These are phyloP conservation scores for Berghia stephanieae DNA, from an alignment of 1,140 invertebrate genomes.

Conservation along the genomic window DNA sequence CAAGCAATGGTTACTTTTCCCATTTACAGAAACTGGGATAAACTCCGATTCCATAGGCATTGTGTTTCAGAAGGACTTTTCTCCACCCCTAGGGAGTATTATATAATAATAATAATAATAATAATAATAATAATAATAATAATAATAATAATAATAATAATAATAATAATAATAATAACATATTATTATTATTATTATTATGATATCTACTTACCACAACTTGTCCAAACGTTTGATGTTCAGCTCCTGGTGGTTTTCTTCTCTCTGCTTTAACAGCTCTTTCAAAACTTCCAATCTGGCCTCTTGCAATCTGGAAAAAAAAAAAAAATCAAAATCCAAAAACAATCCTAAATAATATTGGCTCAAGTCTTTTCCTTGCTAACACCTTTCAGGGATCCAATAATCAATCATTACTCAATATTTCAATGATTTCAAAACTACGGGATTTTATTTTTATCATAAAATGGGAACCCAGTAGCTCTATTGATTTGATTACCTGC, in stretches of 20 bases:
- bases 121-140: neutral
- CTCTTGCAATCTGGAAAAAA: slow-evolving; percentile 60
- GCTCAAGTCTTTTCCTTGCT: too few relatives aligned
- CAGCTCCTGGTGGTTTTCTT: slow-evolving; percentile 65
- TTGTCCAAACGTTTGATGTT: slow-evolving; percentile 66
- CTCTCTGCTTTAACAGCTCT: slow-evolving; percentile 63
- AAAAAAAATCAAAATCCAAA: slow-evolving; percentile 9
- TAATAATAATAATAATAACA: neutral
- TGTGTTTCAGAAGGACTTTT: too few relatives aligned
- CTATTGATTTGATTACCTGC: too few relatives aligned
- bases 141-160: neutral
- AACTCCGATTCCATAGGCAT: too few relatives aligned
- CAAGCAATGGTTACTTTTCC: too few relatives aligned
- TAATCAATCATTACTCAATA: too few relatives aligned
- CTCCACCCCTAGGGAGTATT: too few relatives aligned
- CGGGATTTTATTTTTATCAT: too few relatives aligned
- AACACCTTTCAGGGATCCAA: too few relatives aligned
- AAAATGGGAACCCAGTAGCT: too few relatives aligned
- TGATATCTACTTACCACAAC: slow-evolving; percentile 51
- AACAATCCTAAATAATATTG: slow-evolving; percentile 11
- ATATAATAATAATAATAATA: slow-evolving; percentile 26
- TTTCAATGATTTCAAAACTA: too few relatives aligned
- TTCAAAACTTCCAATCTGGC: slow-evolving; percentile 64
- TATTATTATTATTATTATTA: neutral
- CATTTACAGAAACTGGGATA: too few relatives aligned